A percentile compares a stretch with the other conserved stretches of the same genome.
phyloP scores from a whole-genome alignment of 2,888 invertebrate species.

The Lepidonotus clava region DNA sequence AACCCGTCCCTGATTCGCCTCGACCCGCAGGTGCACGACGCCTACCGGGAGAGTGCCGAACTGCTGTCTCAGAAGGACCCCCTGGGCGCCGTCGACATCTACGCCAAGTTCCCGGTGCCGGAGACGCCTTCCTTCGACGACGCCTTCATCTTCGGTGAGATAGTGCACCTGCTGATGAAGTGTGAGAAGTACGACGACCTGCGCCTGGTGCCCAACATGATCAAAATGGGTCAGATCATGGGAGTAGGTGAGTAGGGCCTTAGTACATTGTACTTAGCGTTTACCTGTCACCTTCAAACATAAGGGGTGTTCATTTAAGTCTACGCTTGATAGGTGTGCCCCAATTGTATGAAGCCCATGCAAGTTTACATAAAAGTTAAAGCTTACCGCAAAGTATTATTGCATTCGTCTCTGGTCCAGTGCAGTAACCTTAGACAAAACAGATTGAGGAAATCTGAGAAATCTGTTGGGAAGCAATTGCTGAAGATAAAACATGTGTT shows the following conservation, averaged over 20 bases:
- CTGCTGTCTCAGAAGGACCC: slow-evolving; percentile 76
- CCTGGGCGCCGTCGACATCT: slow-evolving; percentile 78
- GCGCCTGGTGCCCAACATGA: slow-evolving; percentile 75
- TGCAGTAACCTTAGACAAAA: too few relatives aligned
- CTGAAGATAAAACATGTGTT: too few relatives aligned
- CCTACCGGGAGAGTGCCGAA: slow-evolving; percentile 78
- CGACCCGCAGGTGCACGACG: slow-evolving; percentile 79
- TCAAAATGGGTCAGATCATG: slow-evolving; percentile 75
- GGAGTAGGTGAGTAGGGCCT: slow-evolving; percentile 72
- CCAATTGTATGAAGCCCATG: too few relatives aligned
- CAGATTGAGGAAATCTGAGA: too few relatives aligned
- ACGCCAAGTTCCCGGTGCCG: slow-evolving; percentile 77
- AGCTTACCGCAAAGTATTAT: too few relatives aligned
- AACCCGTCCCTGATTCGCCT: too few relatives aligned
- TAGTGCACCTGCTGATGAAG: slow-evolving; percentile 78
- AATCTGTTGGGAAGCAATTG: too few relatives aligned
- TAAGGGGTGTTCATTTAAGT: too few relatives aligned
- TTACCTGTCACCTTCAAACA: too few relatives aligned
- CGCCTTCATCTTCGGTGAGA: slow-evolving; percentile 79
- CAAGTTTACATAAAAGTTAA: too few relatives aligned
- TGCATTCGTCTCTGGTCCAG: too few relatives aligned
- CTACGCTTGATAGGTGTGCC: too few relatives aligned
- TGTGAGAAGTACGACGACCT: slow-evolving; percentile 78
- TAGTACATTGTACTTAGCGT: not conserved
- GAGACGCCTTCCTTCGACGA: slow-evolving; percentile 78